Base-by-base conservation (phyloP, 1,140 invertebrate species). In the Drosophila bifasciata region DNA sequence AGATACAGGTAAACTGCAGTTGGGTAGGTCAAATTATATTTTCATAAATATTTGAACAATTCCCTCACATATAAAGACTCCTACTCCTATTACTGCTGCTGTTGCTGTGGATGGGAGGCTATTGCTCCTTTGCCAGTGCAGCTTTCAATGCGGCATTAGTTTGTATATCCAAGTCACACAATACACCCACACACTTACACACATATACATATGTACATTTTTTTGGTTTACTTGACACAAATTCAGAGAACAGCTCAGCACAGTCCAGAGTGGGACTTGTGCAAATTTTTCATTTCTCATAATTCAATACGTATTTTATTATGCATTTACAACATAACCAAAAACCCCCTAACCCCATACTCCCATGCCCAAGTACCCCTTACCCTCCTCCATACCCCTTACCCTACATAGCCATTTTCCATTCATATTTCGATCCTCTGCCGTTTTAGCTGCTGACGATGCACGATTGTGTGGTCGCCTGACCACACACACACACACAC, bases 41-140 rank as follows among this genome's bases (percentile, higher is more conserved):
- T 86, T 88, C 81, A 88, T 86, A 86, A 86, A 86, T 86, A 88
- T 86, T 88, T 86, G 68, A 77, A 78, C 62, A 73, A 62, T 70
- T 63, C 63, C 71, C 57, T 36, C 53, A 32, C 16, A 36, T 13
- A 11, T 36, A 56, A 48, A 57, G 40, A 59, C 45, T 13, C 3
- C 40, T 3, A 9, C 8, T 28, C 8, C 62, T 41, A 25, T 15
- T 19, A 5, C 4, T 53, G 49, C 41, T 52, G 21, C 50, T 41
- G 52, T 3, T 15, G 11, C 36, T 51, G 17, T 23, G 50, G 15
- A 49, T 56, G 68, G 68, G 32, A 51, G 51, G 59, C 61, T 51
- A 53, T 66, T 86, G 81, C 64, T 83, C 74, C 83, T 74, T 86
- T 86, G 46, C 32, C 69, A 88, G 83, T 77, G 63, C 70, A 66